Conservation (phyloP, 1,140 invertebrate species). For the Ridgeia piscesae region DNA sequence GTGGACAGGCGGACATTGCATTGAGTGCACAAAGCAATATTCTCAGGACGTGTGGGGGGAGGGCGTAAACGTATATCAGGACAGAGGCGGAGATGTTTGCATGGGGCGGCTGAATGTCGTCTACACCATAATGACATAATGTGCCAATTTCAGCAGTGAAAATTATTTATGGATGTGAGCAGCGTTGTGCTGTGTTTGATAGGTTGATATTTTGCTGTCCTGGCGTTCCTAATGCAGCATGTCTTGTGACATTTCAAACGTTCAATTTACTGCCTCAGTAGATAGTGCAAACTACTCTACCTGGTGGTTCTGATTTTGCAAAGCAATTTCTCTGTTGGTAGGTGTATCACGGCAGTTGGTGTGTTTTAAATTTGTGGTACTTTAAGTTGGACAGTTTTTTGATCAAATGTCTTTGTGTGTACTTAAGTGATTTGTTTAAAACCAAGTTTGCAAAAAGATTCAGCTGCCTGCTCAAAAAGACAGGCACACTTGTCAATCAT, state of each 20-base stretch:
- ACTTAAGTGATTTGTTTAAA: background rate
- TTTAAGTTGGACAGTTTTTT: background rate
- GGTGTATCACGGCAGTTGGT: background rate
- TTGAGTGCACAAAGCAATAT: slow-evolving; percentile 5
- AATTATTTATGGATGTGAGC: background rate
- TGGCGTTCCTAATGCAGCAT: background rate
- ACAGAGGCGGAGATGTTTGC: background rate
- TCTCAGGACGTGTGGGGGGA: background rate
- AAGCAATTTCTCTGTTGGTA: background rate
- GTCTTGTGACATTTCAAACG: background rate
- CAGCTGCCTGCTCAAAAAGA: background rate
- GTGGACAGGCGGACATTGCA: background rate
- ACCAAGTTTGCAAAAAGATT: background rate
- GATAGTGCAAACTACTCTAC: background rate
- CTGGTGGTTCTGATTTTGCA: background rate
- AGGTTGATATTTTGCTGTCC: background rate
- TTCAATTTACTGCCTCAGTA: background rate
- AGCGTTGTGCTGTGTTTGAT: background rate
- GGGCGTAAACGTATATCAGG: background rate
- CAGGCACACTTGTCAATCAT: background rate
- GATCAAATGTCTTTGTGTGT: background rate
- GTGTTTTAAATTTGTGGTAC: background rate
- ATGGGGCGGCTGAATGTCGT: background rate
- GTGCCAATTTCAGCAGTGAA: background rate
- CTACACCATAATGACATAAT: background rate